phyloP scores from a whole-genome alignment of 2,113 vertebrate genomes.

The Nibea albiflora region DNA sequence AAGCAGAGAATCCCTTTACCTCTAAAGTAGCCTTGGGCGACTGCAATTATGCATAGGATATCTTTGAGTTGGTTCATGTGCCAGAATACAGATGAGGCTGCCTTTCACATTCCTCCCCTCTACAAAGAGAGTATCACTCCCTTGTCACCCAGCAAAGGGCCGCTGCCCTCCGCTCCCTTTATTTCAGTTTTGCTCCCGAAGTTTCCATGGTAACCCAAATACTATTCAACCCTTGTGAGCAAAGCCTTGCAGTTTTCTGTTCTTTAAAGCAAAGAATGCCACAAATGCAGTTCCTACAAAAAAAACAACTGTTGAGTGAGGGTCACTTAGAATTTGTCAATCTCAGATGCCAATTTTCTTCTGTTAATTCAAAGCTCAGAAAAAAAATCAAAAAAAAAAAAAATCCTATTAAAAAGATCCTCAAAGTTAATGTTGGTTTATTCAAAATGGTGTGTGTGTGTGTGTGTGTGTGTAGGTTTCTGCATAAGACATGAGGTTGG shows the following conservation, averaged over 20 bases:
- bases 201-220: slow-evolving; percentile 78
- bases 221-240: slow-evolving; percentile 66
- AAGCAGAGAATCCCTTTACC: slow-evolving; percentile 43
- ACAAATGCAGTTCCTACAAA: slow-evolving; percentile 32
- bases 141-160: slow-evolving; percentile 61
- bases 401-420: neutral
- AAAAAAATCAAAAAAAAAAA: neutral
- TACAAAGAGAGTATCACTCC: slow-evolving; percentile 74
- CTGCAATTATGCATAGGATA: slow-evolving; percentile 61
- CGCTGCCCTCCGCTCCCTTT: slow-evolving; percentile 60
- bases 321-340: neutral
- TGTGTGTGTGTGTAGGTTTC: neutral
- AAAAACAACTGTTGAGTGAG: slow-evolving; percentile 31
- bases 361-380: neutral
- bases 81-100: slow-evolving; percentile 74
- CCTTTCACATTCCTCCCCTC: slow-evolving; percentile 72
- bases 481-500: neutral
- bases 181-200: slow-evolving; percentile 65
- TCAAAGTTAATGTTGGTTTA: neutral
- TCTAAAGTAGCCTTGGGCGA: slow-evolving; percentile 47
- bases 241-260: slow-evolving; percentile 66
- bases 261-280: slow-evolving; percentile 53
- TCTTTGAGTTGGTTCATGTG: slow-evolving; percentile 61
- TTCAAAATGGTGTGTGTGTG: neutral
- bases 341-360: slow-evolving; percentile 1